A percentile compares a stretch with the other conserved stretches of the same genome.
Conservation (phyloP, 2,888 invertebrate species). For the Tillus elongatus region DNA sequence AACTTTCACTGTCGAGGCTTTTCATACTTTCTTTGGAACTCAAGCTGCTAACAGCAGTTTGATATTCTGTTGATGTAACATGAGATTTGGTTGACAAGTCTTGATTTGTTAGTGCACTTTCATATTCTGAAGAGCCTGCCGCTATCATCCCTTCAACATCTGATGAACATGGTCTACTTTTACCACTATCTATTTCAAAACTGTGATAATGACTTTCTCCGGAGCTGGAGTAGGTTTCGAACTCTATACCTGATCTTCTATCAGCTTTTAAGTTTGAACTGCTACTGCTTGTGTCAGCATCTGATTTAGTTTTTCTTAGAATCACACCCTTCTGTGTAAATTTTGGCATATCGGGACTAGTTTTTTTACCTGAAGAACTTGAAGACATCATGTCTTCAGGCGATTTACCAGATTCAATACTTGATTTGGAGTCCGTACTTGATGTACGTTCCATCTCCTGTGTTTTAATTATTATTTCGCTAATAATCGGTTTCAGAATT, state of each 20-base stretch:
- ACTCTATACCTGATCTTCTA: conserved; percentile 66
- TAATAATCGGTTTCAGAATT: conserved; percentile 11
- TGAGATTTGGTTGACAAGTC: conserved; percentile 63
- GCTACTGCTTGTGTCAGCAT: conserved; percentile 38
- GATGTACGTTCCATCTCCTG: conserved; percentile 37
- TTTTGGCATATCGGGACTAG: conserved; percentile 32
- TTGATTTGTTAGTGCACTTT: conserved; percentile 73
- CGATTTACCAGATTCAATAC: conserved; percentile 40
- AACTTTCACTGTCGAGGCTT: conserved; percentile 81
- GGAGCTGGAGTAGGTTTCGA: conserved; percentile 76
- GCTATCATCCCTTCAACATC: conserved; percentile 74
- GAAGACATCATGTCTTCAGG: conserved; percentile 49
- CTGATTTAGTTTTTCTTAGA: conserved; percentile 36
- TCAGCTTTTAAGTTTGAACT: conserved; percentile 44
- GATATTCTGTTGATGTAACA: conserved; percentile 75
- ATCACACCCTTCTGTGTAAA: conserved; percentile 33
- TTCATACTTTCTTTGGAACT: conserved; percentile 86
- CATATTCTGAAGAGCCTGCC: conserved; percentile 77
- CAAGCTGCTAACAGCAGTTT: conserved; percentile 77
- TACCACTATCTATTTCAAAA: conserved; percentile 65
- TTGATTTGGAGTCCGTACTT: conserved; percentile 44
- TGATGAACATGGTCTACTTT: conserved; percentile 74
- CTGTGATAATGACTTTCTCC: conserved; percentile 86
- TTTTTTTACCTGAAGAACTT: conserved; percentile 36
- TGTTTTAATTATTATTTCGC: conserved; percentile 15